Conservation (phyloP, 2,113 vertebrate species). For the Aphyosemion australe region DNA sequence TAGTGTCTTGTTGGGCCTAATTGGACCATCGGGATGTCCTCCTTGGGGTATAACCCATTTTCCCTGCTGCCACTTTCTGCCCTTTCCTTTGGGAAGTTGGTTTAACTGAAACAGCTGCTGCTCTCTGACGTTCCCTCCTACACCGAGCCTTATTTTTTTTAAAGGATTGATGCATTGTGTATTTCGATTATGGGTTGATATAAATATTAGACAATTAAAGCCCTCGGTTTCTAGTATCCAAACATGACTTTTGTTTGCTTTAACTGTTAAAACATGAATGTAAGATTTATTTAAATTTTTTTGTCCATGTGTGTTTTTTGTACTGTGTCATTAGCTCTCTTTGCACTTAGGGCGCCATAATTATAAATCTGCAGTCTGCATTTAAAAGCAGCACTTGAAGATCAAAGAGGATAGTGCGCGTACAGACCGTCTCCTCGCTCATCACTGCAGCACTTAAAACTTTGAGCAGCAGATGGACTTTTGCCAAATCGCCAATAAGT, state of each 20-base stretch:
- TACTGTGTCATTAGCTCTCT: neutral
- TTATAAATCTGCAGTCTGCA: slow-evolving; percentile 7
- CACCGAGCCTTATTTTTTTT: neutral
- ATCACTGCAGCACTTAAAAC: slow-evolving; percentile 36
- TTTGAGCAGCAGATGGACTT: slow-evolving; percentile 25
- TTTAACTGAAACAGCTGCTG: slow-evolving; percentile 12
- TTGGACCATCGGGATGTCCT: slow-evolving; percentile 20
- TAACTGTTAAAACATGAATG: neutral
- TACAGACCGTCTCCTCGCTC: slow-evolving; percentile 29
- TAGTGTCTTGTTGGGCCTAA: slow-evolving; percentile 1
- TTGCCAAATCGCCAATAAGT: slow-evolving; percentile 13
- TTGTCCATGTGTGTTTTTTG: neutral
- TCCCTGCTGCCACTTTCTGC: slow-evolving; percentile 7
- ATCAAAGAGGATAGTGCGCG: slow-evolving; percentile 2
- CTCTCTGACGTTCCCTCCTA: neutral
- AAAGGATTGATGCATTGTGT: neutral
- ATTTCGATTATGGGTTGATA: neutral
- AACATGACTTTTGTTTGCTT: neutral
- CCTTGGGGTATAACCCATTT: slow-evolving; percentile 17
- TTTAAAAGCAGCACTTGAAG: slow-evolving; percentile 18
- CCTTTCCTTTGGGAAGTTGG: slow-evolving; percentile 1
- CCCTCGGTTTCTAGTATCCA: neutral
- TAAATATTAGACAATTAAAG: neutral
- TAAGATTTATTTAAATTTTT: neutral
- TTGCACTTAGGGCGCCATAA: neutral